Evolutionary conservation across 2,888 invertebrate species (phyloP), one percentile per base, ranked within the genome.

Genomic region (Drosophila quasianomalipes): DNA sequence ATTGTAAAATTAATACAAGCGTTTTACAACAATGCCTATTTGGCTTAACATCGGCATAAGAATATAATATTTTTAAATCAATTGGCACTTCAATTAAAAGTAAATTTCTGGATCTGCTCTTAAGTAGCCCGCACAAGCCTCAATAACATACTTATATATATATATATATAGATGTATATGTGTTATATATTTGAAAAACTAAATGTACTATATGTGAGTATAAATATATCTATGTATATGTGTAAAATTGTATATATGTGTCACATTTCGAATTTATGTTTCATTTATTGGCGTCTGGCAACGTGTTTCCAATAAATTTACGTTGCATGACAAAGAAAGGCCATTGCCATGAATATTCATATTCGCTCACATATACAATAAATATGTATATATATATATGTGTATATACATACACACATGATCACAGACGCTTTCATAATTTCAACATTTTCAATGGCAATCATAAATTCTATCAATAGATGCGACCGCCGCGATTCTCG

Each of bases 231-330:
- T 26, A 35, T n/a, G n/a, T n/a, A n/a, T 54, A 26, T 30, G 12
- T 31, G 22, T 28, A 19, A 41, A 19, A 30, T 41, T 59, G 26
- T 33, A n/a, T 55, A 35, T 22, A 28, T 62, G 59, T 65, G 66
- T 41, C 65, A 55, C 37, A 57, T 70, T 74, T 66, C 44, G 62
- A 83, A 89, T 87, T 87, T 89, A 89, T 87, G 85, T 80, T 89
- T 85, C 85, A 89, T 89, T 90, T 90, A 85, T 81, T 82, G 82
- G 82, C 85, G 85, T 70, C 75, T 68, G 69, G 65, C 82, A 78
- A 72, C 75, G 57, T 81, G 79, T 82, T 87, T 85, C 76, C 85
- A 89, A 85, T 89, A 85, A 87, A 89, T 90, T 89, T 54, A 51
- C 71, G 65, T 63, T 68, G 77, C 44, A 72, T 33, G 78, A 81